A percentile compares a stretch with the other conserved stretches of the same genome.
Conservation (phyloP, 2,113 vertebrate genomes). For the Corythornis madagascariensis region DNA sequence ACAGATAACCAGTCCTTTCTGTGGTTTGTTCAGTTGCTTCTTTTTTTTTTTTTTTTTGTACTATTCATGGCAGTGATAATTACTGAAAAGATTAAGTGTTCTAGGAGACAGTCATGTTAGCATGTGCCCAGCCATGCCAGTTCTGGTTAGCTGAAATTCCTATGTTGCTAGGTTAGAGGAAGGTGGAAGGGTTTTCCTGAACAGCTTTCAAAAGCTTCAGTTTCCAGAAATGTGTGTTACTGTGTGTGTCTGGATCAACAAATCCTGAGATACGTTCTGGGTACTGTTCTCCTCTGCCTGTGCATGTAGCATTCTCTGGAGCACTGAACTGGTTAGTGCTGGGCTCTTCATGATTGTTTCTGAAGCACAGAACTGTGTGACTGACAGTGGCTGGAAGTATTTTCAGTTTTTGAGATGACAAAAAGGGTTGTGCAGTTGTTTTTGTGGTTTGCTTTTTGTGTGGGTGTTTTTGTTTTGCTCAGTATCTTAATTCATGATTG, state of each 20-base stretch:
- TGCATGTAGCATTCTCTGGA: not conserved
- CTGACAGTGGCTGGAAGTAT: not conserved
- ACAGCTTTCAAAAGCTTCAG: not conserved
- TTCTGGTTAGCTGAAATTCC: not conserved
- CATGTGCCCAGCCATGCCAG: not conserved
- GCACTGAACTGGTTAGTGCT: not conserved
- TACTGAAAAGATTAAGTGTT: not conserved
- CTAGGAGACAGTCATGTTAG: not conserved
- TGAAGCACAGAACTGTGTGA: not conserved
- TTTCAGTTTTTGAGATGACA: not conserved
- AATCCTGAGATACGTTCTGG: not conserved
- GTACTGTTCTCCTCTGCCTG: not conserved
- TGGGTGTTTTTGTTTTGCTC: no score
- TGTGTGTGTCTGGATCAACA: not conserved
- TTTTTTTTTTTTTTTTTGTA: not conserved
- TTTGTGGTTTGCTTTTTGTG: not conserved
- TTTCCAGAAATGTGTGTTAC: not conserved
- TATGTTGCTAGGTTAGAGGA: not conserved
- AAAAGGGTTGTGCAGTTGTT: not conserved
- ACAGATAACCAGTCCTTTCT: not conserved
- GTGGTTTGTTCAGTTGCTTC: not conserved
- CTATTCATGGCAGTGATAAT: not conserved
- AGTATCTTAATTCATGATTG: not conserved
- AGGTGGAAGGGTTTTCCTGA: not conserved
- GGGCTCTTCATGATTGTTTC: not conserved